Evolutionary conservation across 2,888 invertebrate genomes (phyloP), one percentile per base, ranked within the genome.

Genomic region (Lasioglossum leucozonium): DNA sequence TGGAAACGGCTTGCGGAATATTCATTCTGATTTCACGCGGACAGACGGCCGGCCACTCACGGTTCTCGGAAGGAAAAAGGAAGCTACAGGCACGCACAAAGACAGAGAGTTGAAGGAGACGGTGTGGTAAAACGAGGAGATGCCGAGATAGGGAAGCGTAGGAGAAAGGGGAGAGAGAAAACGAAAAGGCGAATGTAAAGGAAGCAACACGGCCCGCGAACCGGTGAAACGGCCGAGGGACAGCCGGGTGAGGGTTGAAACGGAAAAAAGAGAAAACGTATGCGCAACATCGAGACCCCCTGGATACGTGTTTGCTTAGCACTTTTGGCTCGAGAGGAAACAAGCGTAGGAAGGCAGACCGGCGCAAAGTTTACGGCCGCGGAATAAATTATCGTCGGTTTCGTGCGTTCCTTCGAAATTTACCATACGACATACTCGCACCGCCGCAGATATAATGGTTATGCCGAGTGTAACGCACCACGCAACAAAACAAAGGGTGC

Each of bases 331-430:
- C 81, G 87, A 89, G 87, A 88, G 87, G 89, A 89, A 90, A 90
- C 90, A 90, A 90, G 90, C 90, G 90, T 91, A 91, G 90, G 88
- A 90, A 89, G 89, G 84, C 87, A 85, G 87, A 82, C 87, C 80
- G 87, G 84, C 86, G 88, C 85, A 78, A 89, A 89, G 89, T 92
- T 92, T 92, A 92, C 91, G 92, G 91, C 90, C 89, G 83, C 81
- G 87, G 92, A 92, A 92, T 92, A 92, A 92, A 92, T 92, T 92
- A 92, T 91, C 91, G 91, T 88, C 84, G 89, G 37, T 85, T 90
- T 87, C 85, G 86, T 90, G 73, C 88, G 87, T 88, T 85, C 89
- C 88, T 86, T 90, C 90, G 89, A 90, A 90, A 89, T 89, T 85
- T 87, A 84, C 79, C 37, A 82, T 72, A 71, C 75, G 76, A 79